These are phyloP conservation scores for Pao palembangensis DNA, from an alignment of 2,113 vertebrate genomes.

Conservation along the genomic window DNA sequence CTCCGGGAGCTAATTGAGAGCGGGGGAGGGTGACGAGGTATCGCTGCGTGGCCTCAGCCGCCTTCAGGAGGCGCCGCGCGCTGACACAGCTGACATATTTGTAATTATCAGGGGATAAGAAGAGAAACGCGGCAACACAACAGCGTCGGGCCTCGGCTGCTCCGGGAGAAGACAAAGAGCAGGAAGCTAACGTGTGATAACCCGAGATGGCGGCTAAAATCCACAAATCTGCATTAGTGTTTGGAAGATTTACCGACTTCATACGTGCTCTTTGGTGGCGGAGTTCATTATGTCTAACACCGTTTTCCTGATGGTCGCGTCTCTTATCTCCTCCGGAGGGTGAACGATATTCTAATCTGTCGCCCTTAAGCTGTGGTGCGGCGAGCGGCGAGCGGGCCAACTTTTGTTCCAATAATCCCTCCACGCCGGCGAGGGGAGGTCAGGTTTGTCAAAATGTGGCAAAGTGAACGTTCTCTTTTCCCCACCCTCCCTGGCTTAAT, in stretches of 20 bases:
- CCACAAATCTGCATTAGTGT: conserved; percentile 49
- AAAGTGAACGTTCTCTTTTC: conserved; percentile 36
- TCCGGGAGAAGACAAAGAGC: conserved; percentile 34
- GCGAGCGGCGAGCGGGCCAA: conserved; percentile 59
- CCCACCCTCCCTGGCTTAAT: conserved; percentile 60
- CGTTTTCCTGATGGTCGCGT: conserved; percentile 49
- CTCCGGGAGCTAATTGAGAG: conserved; percentile 69
- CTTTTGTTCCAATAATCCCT: conserved; percentile 78
- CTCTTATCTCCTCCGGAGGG: conserved; percentile 67
- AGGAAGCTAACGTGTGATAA: conserved; percentile 21
- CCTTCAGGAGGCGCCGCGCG: conserved; percentile 15
- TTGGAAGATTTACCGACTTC: conserved; percentile 49
- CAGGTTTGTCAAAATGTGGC: conserved; percentile 73
- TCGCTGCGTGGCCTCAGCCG: conserved; percentile 22
- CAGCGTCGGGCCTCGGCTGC: neutral
- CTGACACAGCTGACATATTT: conserved; percentile 45
- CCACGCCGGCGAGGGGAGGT: conserved; percentile 67
- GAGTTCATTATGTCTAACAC: conserved; percentile 50
- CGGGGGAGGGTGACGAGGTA: conserved; percentile 32
- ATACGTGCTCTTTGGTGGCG: conserved; percentile 45
- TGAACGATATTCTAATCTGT: conserved; percentile 71
- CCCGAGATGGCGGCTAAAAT: neutral
- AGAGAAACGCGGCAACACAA: conserved; percentile 28
- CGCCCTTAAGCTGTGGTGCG: conserved; percentile 66
- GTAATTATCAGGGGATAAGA: conserved; percentile 59